Percentiles rank a stretch among this genome's conserved stretches.
These are phyloP conservation scores for Eremobia ochroleuca DNA, from an alignment of 2,888 invertebrate species.

Conservation along the genomic window DNA sequence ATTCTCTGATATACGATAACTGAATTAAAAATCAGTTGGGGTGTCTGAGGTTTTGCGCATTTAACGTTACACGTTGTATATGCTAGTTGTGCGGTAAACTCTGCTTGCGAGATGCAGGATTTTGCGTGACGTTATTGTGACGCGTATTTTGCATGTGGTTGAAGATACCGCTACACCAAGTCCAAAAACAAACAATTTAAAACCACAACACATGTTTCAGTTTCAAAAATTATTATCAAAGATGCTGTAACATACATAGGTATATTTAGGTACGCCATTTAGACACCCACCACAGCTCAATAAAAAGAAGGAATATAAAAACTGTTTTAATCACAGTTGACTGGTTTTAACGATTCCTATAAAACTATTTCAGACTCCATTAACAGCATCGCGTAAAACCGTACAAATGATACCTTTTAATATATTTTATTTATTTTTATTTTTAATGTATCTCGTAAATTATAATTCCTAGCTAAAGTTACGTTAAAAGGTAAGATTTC, in stretches of 20 bases:
- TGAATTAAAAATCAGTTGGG: too few species aligned
- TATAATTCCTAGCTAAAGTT: constrained; percentile 31
- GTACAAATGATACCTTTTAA: constrained; percentile 56
- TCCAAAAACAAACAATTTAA: not conserved
- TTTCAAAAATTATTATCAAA: constrained; percentile 6
- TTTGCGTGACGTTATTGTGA: too few species aligned
- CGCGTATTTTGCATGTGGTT: too few species aligned
- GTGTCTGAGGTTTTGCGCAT: too few species aligned
- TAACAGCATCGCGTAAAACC: constrained; percentile 66
- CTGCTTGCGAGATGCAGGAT: too few species aligned
- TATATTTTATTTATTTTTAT: constrained; percentile 53
- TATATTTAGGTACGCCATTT: constrained; percentile 3
- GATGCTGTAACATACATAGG: not conserved
- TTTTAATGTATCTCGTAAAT: constrained; percentile 67
- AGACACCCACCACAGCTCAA: constrained; percentile 19
- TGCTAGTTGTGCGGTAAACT: too few species aligned
- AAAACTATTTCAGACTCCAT: constrained; percentile 81
- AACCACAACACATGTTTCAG: constrained; percentile 1
- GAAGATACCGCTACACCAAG: too few species aligned
- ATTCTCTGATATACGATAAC: too few species aligned
- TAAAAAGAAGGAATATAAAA: constrained; percentile 51
- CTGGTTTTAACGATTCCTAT: constrained; percentile 71
- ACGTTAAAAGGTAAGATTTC: constrained; percentile 51
- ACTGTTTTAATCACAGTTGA: constrained; percentile 57
- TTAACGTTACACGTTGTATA: too few species aligned